Evolutionary conservation across 2,888 invertebrate species (phyloP).

Genomic region (Athetis lepigone): DNA sequence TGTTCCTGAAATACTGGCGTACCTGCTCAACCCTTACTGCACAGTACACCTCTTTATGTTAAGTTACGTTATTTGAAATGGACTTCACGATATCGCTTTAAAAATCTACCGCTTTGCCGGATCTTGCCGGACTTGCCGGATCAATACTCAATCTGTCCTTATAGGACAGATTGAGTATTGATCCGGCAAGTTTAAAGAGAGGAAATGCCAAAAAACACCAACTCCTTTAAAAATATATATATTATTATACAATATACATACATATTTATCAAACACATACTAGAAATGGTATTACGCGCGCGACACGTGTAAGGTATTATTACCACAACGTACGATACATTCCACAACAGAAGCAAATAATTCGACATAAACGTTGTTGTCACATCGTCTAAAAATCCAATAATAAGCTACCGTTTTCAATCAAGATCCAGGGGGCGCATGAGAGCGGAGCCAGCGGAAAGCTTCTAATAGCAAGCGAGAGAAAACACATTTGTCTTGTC

Average conservation of each 20-base stretch:
- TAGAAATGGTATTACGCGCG: no score
- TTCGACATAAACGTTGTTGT: constrained; percentile 61
- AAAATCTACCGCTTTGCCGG: no score
- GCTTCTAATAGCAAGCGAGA: constrained; percentile 86
- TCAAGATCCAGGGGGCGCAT: constrained; percentile 78
- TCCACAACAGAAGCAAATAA: constrained; percentile 49
- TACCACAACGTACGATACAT: constrained; percentile 12
- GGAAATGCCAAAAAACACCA: no score
- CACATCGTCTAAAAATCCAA: constrained; percentile 71
- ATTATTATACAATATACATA: no score
- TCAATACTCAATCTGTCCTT: no score
- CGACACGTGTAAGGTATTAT: no score
- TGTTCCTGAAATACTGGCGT: constrained; percentile 48
- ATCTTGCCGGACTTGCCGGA: no score
- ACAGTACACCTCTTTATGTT: constrained; percentile 28
- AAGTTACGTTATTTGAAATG: constrained; percentile 10
- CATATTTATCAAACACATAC: no score
- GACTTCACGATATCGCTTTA: constrained; percentile 14
- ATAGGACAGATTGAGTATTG: no score
- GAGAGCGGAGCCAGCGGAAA: constrained; percentile 71
- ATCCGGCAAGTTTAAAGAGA: no score
- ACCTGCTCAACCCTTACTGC: constrained; percentile 55
- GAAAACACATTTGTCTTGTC: constrained; percentile 91
- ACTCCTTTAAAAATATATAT: no score
- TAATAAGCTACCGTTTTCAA: constrained; percentile 85